Base-by-base conservation (phyloP, 2,888 invertebrate species). In the Netelia inedita region DNA sequence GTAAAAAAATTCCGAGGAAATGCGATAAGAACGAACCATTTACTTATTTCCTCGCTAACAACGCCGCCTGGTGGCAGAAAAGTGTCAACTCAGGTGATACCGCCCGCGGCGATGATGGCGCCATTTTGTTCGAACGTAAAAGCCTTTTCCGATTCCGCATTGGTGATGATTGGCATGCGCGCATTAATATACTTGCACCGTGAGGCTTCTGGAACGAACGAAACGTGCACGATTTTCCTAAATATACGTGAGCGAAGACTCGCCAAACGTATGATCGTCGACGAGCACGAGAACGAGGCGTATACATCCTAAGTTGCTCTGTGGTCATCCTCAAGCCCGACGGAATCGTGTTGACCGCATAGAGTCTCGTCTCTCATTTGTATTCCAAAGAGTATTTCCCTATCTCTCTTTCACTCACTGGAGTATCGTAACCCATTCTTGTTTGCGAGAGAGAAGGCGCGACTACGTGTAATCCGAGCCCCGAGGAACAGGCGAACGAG, bases 281-380 rank as follows among this genome's bases (percentile, higher is more conserved):
- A 53, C 35, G 53, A 69, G 53, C 50, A 14, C n/a, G 35, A n/a
- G 35, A 69, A 28, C 16, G 23, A 53, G 35, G 23, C 14, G 23
- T n/a, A 28, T 9, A 14, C 9, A 53, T n/a, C 9, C 14, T 8
- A 46, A 46, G 46, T 46, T 11, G 14, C 11, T 46, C 53, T n/a
- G 69, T 69, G 28, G 53, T 69, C 35, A 46, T 46, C 14, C 11
- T 46, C 46, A 11, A 10, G 53, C 16, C 28, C 50, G 16, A 69
- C 69, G 8, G 23, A 55, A 55, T 23, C 69, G 69, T 23, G 69
- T 35, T 69, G 28, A 69, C 69, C 69, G 35, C 69, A 55, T 50
- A 69, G 9, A 53, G 53, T 28, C 16, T 16, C 50, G 35, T 53
- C 53, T 69, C 53, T 53, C 69, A 69, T 69, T 69, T 69, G 69